These are phyloP conservation scores for Diplosoma virens DNA, from an alignment of 23 tunicate genomes.

Conservation along the genomic window DNA sequence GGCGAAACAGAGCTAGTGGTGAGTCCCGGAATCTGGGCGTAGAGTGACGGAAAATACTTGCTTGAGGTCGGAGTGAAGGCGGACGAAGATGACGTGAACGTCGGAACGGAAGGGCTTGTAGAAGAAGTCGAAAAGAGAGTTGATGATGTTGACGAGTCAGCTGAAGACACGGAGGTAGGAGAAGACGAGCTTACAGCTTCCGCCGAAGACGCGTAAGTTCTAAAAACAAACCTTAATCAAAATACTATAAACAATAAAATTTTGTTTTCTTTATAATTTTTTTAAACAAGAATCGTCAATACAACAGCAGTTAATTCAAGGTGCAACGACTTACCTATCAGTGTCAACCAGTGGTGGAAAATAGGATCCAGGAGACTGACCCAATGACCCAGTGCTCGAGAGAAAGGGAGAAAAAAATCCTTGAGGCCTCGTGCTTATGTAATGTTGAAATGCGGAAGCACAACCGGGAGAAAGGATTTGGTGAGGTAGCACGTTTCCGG, in stretches of 20 bases:
- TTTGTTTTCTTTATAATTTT: no score
- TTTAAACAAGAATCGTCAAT: no score
- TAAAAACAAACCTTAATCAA: no score
- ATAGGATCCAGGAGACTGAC: slow-evolving; percentile 11
- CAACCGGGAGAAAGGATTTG: slow-evolving; percentile 28
- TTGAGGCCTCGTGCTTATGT: slow-evolving; percentile 14
- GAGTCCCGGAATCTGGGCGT: slow-evolving; percentile 36
- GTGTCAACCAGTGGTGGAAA: slow-evolving; percentile 3
- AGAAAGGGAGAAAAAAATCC: slow-evolving; percentile 6
- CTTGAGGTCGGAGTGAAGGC: slow-evolving; percentile 1
- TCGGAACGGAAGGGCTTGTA: not conserved
- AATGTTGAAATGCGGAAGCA: slow-evolving; percentile 43
- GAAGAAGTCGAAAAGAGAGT: not conserved
- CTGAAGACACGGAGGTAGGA: not conserved
- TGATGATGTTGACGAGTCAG: not conserved
- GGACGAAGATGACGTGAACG: not conserved
- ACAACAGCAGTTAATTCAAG: no score
- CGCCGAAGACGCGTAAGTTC: not conserved
- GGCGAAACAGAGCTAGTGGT: not conserved
- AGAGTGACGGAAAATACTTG: slow-evolving; percentile 32
- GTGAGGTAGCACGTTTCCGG: slow-evolving; percentile 24
- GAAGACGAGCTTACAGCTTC: not conserved
- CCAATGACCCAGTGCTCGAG: not conserved
- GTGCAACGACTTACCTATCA: slow-evolving; percentile 13
- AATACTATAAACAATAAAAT: no score